Evolutionary conservation across 2,888 invertebrate genomes (phyloP), one percentile per base, ranked within the genome.

Genomic region (Crocallis elinguaria): DNA sequence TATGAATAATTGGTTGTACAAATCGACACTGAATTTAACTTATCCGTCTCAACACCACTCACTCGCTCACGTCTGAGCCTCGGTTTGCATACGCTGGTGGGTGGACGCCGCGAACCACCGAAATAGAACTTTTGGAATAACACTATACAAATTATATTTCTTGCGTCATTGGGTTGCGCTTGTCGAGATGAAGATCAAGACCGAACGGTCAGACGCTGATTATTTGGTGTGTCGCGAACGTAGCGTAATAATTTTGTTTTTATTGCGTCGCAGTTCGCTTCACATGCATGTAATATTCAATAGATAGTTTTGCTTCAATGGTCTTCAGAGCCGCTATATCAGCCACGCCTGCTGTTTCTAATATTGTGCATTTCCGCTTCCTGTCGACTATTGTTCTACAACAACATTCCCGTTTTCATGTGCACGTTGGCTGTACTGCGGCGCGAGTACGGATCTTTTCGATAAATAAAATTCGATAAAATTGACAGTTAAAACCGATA

Each of bases 51-150:
- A 78, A 75, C 81, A 79, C 77, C 74, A 80, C 77, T 78, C 76
- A 74, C 80, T 75, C 77, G 79, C 69, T 68, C 81, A 71, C 75
- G 78, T 76, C 77, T 75, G 77, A 72, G 77, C 76, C 70, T 75
- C 77, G 78, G 64, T 83, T 80, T 79, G 79, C 78, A 73, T 77
- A 74, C 67, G 71, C 69, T 71, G 49, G 80, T 82, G 73, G 82
- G 82, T 78, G 85, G 82, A 76, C 80, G 84, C 78, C 77, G 75
- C 79, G 82, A 64, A 75, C 66, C 67, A 85, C 90, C 77, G 83
- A 89, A 91, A 91, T 90, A 91, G 90, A 89, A 79, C 84, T 87
- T 89, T 89, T 86, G 88, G 87, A 90, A 90, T 88, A 89, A 86
- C 85, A 79, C 83, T 77, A 81, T 77, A 85, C 84, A 85, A 88